Base-by-base conservation (phyloP, 2,888 invertebrate species). In the Eristalis arbustorum region DNA sequence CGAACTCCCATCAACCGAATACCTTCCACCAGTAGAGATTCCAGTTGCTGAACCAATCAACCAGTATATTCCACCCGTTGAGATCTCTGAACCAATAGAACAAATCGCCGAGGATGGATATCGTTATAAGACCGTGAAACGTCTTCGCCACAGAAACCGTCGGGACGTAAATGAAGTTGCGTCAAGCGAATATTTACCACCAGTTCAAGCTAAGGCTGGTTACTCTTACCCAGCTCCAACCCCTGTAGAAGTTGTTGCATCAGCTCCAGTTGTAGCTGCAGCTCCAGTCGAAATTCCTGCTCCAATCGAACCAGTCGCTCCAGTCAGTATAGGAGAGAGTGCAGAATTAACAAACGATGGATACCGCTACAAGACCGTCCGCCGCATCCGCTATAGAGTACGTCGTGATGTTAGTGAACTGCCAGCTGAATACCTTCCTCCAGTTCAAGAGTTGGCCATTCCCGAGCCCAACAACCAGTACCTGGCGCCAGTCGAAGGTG, bases 1-100 rank as follows among this genome's bases (percentile, higher is more conserved):
- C 81, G 89, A 91, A n/a, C 82, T 91, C 64, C 88, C 89, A 6
- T 67, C 88, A 69, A 89, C 79, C 78, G 90, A 91, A 49, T 91
- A 91, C 88, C 71, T 91, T 84, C 90, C 83, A 3, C 68, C 83
- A 40, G 63, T 10, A 28, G 68, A 73, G 28, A 3, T 59, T 0
- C 10, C 49, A 18, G 14, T 49, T 2, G 11, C 62, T 25, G 73
- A 37, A 8, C 62, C 67, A 28, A 23, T n/a, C 22, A 42, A 77
- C 31, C 56, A 64, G 14, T 77, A 71, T 14, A 57, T 61, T 0
- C 64, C 71, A 13, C 78, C 72, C 1, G 42, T n/a, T 42, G 66
- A 49, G 13, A n/a, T 22, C 56, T 1, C 61, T 0, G 61, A 49
- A 14, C 76, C 81, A 1, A 14, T 67, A 13, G 77, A 57, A 8